These are phyloP conservation scores for Mactra quadrangularis DNA, from an alignment of 1,140 invertebrate genomes.

Conservation along the genomic window DNA sequence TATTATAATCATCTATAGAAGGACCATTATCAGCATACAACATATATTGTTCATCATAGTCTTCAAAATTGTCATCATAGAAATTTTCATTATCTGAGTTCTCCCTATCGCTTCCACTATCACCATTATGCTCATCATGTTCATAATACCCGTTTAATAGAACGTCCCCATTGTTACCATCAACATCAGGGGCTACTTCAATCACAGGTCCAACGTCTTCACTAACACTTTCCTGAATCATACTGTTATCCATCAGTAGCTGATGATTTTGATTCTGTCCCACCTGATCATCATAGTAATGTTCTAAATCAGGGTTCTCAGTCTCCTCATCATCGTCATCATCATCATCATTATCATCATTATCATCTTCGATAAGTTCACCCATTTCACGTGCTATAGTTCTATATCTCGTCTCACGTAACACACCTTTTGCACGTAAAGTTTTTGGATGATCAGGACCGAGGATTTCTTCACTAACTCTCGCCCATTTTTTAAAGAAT, in stretches of 20 bases:
- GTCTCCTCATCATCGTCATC: conserved; percentile 72
- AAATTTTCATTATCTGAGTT: conserved; percentile 80
- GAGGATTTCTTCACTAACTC: conserved; percentile 82
- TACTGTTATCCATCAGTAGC: conserved; percentile 64
- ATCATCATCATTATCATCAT: conserved; percentile 68
- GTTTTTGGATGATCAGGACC: conserved; percentile 83
- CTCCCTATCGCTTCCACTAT: conserved; percentile 66
- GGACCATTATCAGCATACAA: conserved; percentile 71
- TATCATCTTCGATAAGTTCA: conserved; percentile 74
- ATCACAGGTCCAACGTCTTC: conserved; percentile 20
- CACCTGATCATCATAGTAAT: conserved; percentile 77
- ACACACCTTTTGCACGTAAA: conserved; percentile 80
- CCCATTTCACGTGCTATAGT: conserved; percentile 79
- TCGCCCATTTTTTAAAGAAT: conserved; percentile 83
- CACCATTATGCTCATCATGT: conserved; percentile 63
- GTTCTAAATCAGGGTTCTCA: conserved; percentile 76
- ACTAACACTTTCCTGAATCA: conserved; percentile 49
- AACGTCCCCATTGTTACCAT: conserved; percentile 60
- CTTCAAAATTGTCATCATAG: conserved; percentile 80
- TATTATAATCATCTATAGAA: conserved; percentile 75
- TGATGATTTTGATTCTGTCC: conserved; percentile 63
- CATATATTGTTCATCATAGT: conserved; percentile 80
- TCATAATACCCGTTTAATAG: conserved; percentile 74
- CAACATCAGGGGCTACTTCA: conserved; percentile 25
- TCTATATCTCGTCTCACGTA: conserved; percentile 79